phyloP scores from a whole-genome alignment of 2,888 invertebrate species.

The Pammene aurita region DNA sequence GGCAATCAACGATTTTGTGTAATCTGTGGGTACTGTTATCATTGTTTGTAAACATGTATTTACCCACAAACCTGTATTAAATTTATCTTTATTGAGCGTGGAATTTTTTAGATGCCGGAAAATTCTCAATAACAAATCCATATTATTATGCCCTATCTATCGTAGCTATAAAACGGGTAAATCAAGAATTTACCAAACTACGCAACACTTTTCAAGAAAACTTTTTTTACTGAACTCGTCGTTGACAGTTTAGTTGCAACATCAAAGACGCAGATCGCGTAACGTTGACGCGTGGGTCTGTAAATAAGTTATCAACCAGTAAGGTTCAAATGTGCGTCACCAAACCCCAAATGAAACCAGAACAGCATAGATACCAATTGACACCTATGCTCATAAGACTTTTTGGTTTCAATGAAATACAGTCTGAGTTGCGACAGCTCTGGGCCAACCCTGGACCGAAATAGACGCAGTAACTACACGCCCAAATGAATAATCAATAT shows the following conservation, averaged over 20 bases:
- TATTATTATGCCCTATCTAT: not conserved
- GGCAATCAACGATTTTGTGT: constrained; percentile 28
- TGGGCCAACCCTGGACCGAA: constrained; percentile 52
- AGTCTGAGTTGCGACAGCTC: constrained; percentile 41
- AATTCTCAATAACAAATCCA: not conserved
- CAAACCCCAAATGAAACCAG: not conserved
- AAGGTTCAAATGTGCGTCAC: constrained; percentile 41
- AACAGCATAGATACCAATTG: constrained; percentile 10
- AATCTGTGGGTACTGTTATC: constrained; percentile 2
- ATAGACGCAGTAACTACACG: constrained; percentile 47
- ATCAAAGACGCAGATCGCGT: constrained; percentile 26
- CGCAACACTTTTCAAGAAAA: not conserved
- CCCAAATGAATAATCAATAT: constrained; percentile 38
- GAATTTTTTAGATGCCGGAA: constrained; percentile 10
- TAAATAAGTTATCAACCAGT: constrained; percentile 37
- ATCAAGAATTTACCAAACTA: not conserved
- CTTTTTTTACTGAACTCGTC: not conserved
- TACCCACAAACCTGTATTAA: constrained; percentile 17
- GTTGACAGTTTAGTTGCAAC: constrained; percentile 1
- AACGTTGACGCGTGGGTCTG: constrained; percentile 27
- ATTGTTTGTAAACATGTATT: constrained; percentile 32
- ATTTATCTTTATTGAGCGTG: constrained; percentile 6
- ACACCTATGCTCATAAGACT: constrained; percentile 5
- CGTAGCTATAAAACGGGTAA: not conserved
- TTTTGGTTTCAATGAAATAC: constrained; percentile 14